Conservation (phyloP, 1,140 invertebrate species). For the Piezodorus guildinii region DNA sequence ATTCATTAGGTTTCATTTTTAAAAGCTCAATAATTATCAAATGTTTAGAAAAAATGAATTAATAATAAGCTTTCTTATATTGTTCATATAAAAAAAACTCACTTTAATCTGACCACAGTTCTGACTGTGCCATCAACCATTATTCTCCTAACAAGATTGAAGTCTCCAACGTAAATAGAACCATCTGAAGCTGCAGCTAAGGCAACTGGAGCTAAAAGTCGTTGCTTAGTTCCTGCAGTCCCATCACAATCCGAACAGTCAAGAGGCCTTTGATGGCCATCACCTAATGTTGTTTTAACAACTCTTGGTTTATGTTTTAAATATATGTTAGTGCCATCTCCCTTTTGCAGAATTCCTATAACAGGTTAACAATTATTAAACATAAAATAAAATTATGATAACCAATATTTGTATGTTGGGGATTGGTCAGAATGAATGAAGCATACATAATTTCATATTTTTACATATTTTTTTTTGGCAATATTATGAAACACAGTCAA, state of each 20-base stretch:
- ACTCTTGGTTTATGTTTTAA: constrained; percentile 85
- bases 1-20: no score
- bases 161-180: constrained; percentile 90
- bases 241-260: constrained; percentile 76
- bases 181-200: constrained; percentile 83
- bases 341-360: constrained; percentile 86
- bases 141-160: constrained; percentile 85
- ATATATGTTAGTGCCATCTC: constrained; percentile 93
- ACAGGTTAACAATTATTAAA: constrained; percentile 11
- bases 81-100: constrained; percentile 34
- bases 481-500: no score
- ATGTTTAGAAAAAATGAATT: no score
- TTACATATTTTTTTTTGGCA: no score
- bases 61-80: no score
- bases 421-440: no score
- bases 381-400: background rate
- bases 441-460: no score
- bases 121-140: constrained; percentile 75
- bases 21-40: no score
- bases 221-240: constrained; percentile 54
- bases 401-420: no score
- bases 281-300: constrained; percentile 84
- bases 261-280: constrained; percentile 75
- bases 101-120: constrained; percentile 84
- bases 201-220: constrained; percentile 80